A percentile compares a stretch with the other conserved stretches of the same genome.
Conservation (phyloP, 2,113 vertebrate species). For the Guaruba guarouba region DNA sequence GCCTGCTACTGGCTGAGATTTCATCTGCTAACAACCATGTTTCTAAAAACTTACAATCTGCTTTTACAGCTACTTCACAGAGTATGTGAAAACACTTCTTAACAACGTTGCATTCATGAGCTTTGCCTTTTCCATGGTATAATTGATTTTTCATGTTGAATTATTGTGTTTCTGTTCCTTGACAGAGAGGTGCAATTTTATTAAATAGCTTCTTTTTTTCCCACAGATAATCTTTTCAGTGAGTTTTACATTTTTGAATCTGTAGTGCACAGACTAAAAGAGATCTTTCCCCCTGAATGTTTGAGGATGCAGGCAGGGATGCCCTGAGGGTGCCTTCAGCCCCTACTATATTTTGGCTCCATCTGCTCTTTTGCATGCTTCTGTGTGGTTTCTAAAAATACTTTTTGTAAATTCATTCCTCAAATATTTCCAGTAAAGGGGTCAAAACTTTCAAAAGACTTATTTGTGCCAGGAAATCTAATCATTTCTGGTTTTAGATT, state of each 20-base stretch:
- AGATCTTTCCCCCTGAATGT: not conserved
- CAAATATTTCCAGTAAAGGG: not conserved
- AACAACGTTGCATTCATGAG: not conserved
- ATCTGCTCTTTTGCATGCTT: not conserved
- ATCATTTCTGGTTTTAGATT: not conserved
- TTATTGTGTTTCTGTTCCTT: not conserved
- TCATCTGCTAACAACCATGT: slow-evolving; percentile 41
- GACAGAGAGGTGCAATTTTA: not conserved
- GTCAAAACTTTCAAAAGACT: not conserved
- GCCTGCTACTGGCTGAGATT: slow-evolving; percentile 17
- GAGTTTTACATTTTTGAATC: not conserved
- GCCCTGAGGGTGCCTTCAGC: not conserved
- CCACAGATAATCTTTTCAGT: not conserved
- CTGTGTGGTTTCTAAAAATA: not conserved
- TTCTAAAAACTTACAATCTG: slow-evolving; percentile 43
- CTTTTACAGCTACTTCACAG: slow-evolving; percentile 40
- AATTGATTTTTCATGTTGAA: not conserved
- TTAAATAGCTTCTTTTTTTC: not conserved
- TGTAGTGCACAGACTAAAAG: not conserved
- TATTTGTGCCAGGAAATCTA: not conserved
- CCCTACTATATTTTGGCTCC: not conserved
- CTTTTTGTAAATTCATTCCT: not conserved
- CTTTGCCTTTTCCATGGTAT: not conserved
- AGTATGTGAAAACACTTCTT: slow-evolving; percentile 14
- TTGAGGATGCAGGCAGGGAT: not conserved